phyloP scores from a whole-genome alignment of 2,797 vertebrate species.

The Danio choprae region DNA sequence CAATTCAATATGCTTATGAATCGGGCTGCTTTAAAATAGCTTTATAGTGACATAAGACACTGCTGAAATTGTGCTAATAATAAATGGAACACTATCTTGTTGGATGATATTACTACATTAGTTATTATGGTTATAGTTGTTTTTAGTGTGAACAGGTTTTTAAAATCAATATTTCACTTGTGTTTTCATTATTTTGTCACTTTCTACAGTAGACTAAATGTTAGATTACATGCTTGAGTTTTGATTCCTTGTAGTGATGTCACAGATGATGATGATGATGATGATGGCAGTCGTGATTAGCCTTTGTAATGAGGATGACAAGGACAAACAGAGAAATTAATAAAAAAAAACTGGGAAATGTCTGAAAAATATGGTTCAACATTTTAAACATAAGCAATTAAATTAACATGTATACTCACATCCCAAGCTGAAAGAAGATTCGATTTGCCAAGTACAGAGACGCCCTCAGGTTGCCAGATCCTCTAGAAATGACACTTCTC shows the following conservation, averaged over 20 bases:
- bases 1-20: no score
- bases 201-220: neutral
- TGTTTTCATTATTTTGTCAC: neutral
- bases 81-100: neutral
- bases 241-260: neutral
- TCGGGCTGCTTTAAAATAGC: neutral
- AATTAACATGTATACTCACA: constrained; percentile 18
- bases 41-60: neutral
- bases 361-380: neutral
- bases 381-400: neutral
- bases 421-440: neutral
- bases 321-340: neutral
- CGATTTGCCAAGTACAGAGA: constrained; percentile 8
- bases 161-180: no score
- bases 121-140: neutral
- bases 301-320: neutral
- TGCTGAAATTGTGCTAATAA: neutral
- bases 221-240: neutral
- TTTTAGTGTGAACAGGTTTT: neutral
- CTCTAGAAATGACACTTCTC: neutral
- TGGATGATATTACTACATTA: no score
- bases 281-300: neutral
- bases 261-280: neutral
- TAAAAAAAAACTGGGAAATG: neutral
- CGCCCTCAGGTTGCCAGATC: constrained; percentile 17